Base-by-base conservation (phyloP, 2,888 invertebrate species). In the Atrina japonica region DNA sequence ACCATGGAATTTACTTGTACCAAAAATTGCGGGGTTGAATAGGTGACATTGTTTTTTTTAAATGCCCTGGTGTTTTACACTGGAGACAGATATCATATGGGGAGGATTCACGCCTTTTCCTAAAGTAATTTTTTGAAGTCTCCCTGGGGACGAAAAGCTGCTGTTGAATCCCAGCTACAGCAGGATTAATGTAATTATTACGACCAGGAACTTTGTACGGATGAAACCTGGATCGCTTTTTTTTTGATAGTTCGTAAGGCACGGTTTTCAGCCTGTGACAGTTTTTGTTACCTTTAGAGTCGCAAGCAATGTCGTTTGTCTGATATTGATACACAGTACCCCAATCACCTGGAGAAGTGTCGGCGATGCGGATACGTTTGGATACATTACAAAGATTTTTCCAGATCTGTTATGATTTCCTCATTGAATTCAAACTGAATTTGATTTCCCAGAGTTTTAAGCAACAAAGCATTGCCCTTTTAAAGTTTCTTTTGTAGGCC, bases 281-380 rank as follows among this genome's bases (percentile, higher is more conserved):
- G 21, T 49, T 50, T 52, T 63, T 63, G 23, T 63, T 52, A 52
- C 52, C 63, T 6, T 52, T 52, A 11, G 63, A 52, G 18, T 63
- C 49, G 1, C 52, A 63, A 0, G 63, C 63, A n/a, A 63, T 27
- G 21, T 50, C 63, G 25, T 52, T 29, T 35, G n/a, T 21, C 16
- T 63, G 43, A n/a, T 59, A 59, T 27, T 59, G 40, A 18, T 43
- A n/a, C 9, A 59, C 59, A 3, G 59, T 59, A 14, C 23, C 23
- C 59, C 59, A 59, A n/a, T 45, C 59, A 43, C 25, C 59, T 3
- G 43, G 59, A 14, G 63, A 63, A 21, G 25, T 63, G 30, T 63
- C 63, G 9, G 63, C 63, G n/a, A 50, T 63, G 7, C 52, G 27
- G 25, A 63, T 63, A 2, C 50, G 41, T 16, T 63, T 63, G 23